Percentiles rank a stretch among this genome's conserved stretches.
phyloP scores from a whole-genome alignment of 2,113 vertebrate genomes.

The Stegostoma tigrinum region DNA sequence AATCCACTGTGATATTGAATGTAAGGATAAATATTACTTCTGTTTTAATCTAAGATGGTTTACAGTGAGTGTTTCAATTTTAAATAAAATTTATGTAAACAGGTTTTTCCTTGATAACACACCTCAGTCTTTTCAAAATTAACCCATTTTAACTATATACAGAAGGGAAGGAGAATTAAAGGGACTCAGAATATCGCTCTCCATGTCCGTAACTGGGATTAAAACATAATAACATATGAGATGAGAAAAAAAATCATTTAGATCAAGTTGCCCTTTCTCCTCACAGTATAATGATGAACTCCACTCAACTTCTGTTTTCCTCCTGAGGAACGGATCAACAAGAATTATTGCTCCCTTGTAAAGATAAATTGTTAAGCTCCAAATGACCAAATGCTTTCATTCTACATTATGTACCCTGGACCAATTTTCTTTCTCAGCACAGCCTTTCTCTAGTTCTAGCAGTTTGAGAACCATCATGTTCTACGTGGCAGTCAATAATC shows the following conservation, averaged over 20 bases:
- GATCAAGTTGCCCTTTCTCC: background rate
- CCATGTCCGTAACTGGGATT: background rate
- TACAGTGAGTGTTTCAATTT: no score
- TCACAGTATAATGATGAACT: background rate
- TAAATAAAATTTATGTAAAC: no score
- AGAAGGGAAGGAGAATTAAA: no score
- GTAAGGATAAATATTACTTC: no score
- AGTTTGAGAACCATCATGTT: background rate
- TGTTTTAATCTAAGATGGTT: no score
- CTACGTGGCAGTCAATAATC: constrained; percentile 5
- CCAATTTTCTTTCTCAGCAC: background rate
- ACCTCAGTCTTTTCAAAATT: no score
- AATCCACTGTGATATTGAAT: no score
- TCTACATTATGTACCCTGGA: no score
- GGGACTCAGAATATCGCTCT: no score
- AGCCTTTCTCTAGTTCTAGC: background rate
- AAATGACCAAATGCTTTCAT: background rate
- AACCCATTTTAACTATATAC: no score
- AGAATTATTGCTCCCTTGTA: background rate
- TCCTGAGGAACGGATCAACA: background rate
- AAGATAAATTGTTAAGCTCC: background rate
- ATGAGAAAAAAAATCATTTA: background rate
- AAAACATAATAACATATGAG: background rate
- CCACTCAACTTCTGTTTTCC: background rate
- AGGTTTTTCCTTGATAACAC: no score